phyloP scores from a whole-genome alignment of 30 jellyfish, hydroid and myxozoan species.

The Phacellophora camtschatica region DNA sequence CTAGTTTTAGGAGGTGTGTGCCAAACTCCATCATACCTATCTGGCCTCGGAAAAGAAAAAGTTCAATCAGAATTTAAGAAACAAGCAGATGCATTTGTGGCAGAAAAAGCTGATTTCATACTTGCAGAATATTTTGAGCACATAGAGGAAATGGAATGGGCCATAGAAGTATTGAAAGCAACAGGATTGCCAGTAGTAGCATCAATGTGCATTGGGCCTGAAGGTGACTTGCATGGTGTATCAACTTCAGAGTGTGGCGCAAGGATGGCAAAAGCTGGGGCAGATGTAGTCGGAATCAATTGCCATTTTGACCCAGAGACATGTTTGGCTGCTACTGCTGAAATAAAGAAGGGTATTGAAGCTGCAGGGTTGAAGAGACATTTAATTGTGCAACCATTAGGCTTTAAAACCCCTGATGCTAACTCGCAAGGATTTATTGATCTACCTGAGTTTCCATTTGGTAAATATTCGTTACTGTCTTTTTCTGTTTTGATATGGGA shows the following conservation, averaged over 20 bases:
- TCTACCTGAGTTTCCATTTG: slow-evolving; percentile 95
- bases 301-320: slow-evolving; percentile 93
- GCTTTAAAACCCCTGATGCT: slow-evolving; percentile 90
- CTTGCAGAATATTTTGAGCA: slow-evolving; percentile 94
- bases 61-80: slow-evolving; percentile 82
- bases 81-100: slow-evolving; percentile 83
- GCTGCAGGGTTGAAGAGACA: slow-evolving; percentile 87
- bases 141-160: slow-evolving; percentile 98
- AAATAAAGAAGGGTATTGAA: slow-evolving; percentile 78
- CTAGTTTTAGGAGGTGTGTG: slow-evolving; percentile 90
- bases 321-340: slow-evolving; percentile 61
- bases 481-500: too few species aligned
- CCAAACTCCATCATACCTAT: slow-evolving; percentile 84
- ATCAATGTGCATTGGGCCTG: slow-evolving; percentile 96
- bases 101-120: slow-evolving; percentile 66
- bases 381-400: slow-evolving; percentile 90
- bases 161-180: slow-evolving; percentile 84
- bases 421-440: slow-evolving; percentile 88
- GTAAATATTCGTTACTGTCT: too few species aligned
- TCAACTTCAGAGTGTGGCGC: slow-evolving; percentile 93
- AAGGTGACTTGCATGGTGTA: slow-evolving; percentile 95
- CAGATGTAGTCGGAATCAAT: slow-evolving; percentile 92
- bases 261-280: slow-evolving; percentile 98
- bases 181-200: slow-evolving; percentile 84
- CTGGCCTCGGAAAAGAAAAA: slow-evolving; percentile 80